phyloP scores from a whole-genome alignment of 2,888 invertebrate species.

The Cartodere bifasciata region DNA sequence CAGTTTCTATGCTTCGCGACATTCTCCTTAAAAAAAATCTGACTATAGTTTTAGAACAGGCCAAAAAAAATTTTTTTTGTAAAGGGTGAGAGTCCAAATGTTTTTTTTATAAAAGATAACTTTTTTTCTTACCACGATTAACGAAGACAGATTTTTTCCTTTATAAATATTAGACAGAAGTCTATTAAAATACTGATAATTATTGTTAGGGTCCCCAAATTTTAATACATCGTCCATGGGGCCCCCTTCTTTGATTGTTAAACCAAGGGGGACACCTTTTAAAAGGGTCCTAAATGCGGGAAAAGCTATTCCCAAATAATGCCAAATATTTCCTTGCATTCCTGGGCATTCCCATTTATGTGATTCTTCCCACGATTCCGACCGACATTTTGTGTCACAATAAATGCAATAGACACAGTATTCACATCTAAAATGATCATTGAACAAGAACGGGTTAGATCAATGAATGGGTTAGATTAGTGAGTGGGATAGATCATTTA shows the following conservation, averaged over 20 bases:
- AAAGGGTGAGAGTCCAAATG: no score
- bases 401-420: constrained; percentile 53
- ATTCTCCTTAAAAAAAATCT: no score
- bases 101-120: no score
- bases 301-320: constrained; percentile 65
- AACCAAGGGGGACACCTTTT: constrained; percentile 31
- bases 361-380: constrained; percentile 40
- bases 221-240: constrained; percentile 34
- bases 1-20: no score
- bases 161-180: constrained; percentile 62
- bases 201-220: constrained; percentile 31
- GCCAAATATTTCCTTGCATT: constrained; percentile 47
- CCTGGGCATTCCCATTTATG: constrained; percentile 66
- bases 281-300: constrained; percentile 60
- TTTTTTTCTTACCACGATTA: constrained; percentile 47
- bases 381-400: constrained; percentile 52
- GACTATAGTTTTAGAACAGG: no score
- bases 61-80: no score
- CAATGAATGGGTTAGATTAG: no score
- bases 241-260: constrained; percentile 30
- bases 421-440: constrained; percentile 42
- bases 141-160: constrained; percentile 51
- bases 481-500: no score
- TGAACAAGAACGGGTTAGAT: no score
- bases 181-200: constrained; percentile 56